Conservation (phyloP, 2,888 invertebrate species). For the Callinectes sapidus region DNA sequence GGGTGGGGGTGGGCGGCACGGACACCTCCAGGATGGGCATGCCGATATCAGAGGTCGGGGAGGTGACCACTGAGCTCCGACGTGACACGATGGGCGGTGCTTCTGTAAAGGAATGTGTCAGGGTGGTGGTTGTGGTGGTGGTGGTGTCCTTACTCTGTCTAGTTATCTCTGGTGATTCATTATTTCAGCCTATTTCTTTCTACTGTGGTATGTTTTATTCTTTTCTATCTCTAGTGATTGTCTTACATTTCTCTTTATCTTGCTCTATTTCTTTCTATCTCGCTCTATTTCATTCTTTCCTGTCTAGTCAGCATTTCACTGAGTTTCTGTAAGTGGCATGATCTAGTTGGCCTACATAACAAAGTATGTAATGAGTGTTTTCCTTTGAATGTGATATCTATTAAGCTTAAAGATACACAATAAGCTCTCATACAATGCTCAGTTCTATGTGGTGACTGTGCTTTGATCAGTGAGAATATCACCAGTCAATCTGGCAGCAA, state of each 20-base stretch:
- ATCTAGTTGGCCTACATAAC: neutral
- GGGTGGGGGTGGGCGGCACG: slow-evolving; percentile 60
- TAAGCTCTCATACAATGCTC: neutral
- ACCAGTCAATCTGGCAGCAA: neutral
- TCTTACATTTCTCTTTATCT: too few relatives aligned
- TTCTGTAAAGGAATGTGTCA: neutral
- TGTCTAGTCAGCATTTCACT: neutral
- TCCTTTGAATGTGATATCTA: too few relatives aligned
- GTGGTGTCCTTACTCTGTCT: neutral
- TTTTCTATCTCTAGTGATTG: too few relatives aligned
- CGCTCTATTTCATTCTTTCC: too few relatives aligned
- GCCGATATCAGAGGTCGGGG: slow-evolving; percentile 53
- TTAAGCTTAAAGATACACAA: neutral
- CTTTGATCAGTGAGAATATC: neutral
- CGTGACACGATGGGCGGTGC: slow-evolving; percentile 51
- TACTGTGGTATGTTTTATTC: too few relatives aligned
- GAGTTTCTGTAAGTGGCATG: neutral
- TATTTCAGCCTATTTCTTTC: too few relatives aligned
- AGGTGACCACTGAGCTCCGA: slow-evolving; percentile 56
- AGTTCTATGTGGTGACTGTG: neutral
- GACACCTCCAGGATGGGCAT: slow-evolving; percentile 61
- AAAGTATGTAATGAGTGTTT: neutral
- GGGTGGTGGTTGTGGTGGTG: neutral
- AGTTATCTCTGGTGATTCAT: neutral
- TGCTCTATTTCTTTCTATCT: too few relatives aligned